phyloP scores from a whole-genome alignment of 2,113 vertebrate species.

The Phalacrocorax carbo region DNA sequence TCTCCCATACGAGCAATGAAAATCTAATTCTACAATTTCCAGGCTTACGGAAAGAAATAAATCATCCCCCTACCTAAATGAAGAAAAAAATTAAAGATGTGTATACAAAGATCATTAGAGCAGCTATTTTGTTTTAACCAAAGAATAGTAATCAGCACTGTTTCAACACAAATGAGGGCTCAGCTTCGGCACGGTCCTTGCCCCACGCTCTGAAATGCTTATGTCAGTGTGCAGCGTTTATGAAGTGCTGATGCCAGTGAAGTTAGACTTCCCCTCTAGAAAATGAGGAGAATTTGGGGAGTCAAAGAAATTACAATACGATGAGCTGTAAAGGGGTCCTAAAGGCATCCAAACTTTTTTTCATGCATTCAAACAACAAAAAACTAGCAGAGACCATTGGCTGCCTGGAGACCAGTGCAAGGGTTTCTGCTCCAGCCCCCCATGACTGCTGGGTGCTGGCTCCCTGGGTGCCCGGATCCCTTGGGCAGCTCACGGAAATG shows the following conservation, averaged over 20 bases:
- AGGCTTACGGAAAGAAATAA: neutral
- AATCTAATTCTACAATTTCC: neutral
- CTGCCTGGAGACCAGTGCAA: neutral
- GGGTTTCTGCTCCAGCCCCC: neutral
- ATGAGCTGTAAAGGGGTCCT: neutral
- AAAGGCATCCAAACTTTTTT: neutral
- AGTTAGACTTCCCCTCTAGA: neutral
- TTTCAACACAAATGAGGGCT: neutral
- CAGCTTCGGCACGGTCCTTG: neutral
- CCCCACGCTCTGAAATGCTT: neutral
- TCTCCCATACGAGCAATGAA: neutral
- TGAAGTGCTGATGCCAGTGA: neutral
- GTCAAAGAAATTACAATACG: neutral
- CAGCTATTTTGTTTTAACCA: neutral
- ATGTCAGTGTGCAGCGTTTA: neutral
- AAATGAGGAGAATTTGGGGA: neutral
- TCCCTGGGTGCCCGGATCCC: neutral
- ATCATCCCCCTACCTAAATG: neutral
- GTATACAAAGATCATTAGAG: neutral
- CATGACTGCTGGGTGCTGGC: neutral
- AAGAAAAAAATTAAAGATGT: neutral
- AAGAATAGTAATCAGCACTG: neutral
- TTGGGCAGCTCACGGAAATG: rapidly evolving
- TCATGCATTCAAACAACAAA: neutral
- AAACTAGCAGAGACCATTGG: neutral